Conservation (phyloP, 1,140 invertebrate genomes). For the Dendroctonus ponderosae region DNA sequence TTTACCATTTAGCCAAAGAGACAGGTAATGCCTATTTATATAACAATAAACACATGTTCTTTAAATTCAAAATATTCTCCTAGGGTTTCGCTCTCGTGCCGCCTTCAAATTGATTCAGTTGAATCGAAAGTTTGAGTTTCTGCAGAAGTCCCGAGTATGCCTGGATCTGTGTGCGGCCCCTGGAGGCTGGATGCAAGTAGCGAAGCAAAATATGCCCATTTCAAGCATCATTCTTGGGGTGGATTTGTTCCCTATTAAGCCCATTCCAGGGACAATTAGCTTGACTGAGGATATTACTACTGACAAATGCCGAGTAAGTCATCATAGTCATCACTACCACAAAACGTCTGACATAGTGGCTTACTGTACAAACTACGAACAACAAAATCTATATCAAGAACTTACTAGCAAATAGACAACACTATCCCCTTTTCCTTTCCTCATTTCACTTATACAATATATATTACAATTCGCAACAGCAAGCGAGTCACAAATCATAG, state of each 20-base stretch:
- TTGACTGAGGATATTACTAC: slow-evolving; percentile 96
- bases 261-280: slow-evolving; percentile 86
- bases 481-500: no score
- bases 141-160: slow-evolving; percentile 93
- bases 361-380: no score
- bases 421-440: no score
- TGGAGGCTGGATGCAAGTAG: slow-evolving; percentile 99
- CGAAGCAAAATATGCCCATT: slow-evolving; percentile 95
- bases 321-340: neutral
- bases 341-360: neutral
- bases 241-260: slow-evolving; percentile 94
- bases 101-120: slow-evolving; percentile 98
- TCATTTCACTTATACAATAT: no score
- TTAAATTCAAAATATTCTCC: slow-evolving; percentile 6
- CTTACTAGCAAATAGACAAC: no score
- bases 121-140: slow-evolving; percentile 96
- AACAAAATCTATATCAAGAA: no score
- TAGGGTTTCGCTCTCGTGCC: slow-evolving; percentile 91
- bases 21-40: slow-evolving; percentile 66
- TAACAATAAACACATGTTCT: neutral
- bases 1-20: slow-evolving; percentile 98
- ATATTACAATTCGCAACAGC: no score
- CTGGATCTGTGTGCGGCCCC: slow-evolving; percentile 98
- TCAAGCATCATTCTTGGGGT: slow-evolving; percentile 93
- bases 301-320: slow-evolving; percentile 70